Evolutionary conservation across 2,797 vertebrate species (phyloP), one percentile per base, ranked within the genome.

Genomic region (Poecilia gillii): DNA sequence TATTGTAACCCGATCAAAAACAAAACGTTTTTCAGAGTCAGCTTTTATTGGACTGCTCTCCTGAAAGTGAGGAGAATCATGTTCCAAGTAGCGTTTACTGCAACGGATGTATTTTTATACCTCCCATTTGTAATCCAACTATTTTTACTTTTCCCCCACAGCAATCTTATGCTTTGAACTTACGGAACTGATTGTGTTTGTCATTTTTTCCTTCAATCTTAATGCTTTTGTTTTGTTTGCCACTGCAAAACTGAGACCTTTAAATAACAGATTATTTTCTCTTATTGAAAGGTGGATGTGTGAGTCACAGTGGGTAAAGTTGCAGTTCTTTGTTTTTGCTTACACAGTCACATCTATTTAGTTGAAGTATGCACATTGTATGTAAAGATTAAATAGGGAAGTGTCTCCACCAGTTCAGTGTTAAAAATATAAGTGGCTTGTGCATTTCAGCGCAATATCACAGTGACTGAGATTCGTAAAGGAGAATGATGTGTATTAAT

Each of bases 81-180:
- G 18, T 53, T 49, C 20, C 49, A 36, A 33, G 13, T 46, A 7
- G 72, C 6, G 4, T 62, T 73, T 33, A 36, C 9, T 13, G 11
- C 49, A 39, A 51, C 31, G 23, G 49, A 41, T 74, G 31, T 74
- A 53, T n/a, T 72, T 74, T 74, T n/a, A 74, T 41, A 53, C 31
- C 47, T 73, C 45, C 47, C 31, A 1, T 73, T 73, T 73, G 28
- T 18, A 51, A 49, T 73, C 31, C 9, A 33, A 51, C 47, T 36
- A 73, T 49, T 73, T 73, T 49, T 51, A 49, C 33, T 51, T 73
- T 33, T 31, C 45, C 8, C 33, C 25, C 20, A 4, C 28, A 46
- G 25, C 14, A 36, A 66, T 66, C 1, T 43, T 71, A 31, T 45
- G 45, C 70, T 72, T 47, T 46, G 14, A 72, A 72, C n/a, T 47